Evolutionary conservation across 2,888 invertebrate species (phyloP).

Genomic region (Stenodera caucasica): DNA sequence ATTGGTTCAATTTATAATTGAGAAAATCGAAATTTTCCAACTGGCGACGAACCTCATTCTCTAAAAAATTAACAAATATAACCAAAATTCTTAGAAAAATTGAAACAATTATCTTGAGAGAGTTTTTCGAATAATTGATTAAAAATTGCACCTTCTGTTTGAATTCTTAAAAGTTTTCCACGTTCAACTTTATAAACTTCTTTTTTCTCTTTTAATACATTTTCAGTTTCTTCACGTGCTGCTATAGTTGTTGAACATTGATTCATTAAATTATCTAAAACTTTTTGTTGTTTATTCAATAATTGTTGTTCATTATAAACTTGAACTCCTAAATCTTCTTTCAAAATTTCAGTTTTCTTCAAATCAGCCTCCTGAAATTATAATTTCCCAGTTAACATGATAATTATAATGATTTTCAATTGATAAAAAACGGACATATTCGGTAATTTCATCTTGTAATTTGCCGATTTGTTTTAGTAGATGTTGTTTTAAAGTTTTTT

Average conservation of each 20-base stretch:
- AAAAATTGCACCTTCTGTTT: conserved; percentile 53
- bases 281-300: conserved; percentile 59
- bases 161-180: conserved; percentile 56
- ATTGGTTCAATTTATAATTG: conserved; percentile 62
- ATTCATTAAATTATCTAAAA: conserved; percentile 62
- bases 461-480: conserved; percentile 63
- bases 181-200: conserved; percentile 57
- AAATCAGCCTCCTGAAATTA: conserved; percentile 53
- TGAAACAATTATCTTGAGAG: not conserved
- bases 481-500: conserved; percentile 44
- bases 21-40: conserved; percentile 62
- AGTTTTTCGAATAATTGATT: no score
- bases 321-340: conserved; percentile 62
- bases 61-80: conserved; percentile 44
- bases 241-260: conserved; percentile 58
- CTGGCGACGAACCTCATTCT: conserved; percentile 61
- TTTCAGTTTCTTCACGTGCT: conserved; percentile 60
- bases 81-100: not conserved
- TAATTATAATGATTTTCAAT: conserved; percentile 16
- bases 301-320: conserved; percentile 67
- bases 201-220: conserved; percentile 56
- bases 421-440: conserved; percentile 59
- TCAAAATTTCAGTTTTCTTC: conserved; percentile 59
- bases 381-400: not conserved
- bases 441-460: conserved; percentile 67